phyloP scores from a whole-genome alignment of 2,797 vertebrate species.

The Myotis vivesi region DNA sequence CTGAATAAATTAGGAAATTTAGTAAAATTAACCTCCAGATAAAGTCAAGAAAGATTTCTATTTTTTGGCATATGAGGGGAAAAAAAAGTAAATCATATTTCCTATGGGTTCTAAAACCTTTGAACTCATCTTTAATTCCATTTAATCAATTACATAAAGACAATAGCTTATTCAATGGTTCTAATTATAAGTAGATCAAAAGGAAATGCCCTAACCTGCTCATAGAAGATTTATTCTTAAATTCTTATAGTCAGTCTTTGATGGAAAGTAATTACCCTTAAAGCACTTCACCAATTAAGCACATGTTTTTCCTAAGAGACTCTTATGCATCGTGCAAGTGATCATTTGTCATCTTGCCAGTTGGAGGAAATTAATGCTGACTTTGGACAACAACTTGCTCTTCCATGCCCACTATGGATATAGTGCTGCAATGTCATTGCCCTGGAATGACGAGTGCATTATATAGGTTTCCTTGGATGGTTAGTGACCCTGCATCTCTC shows the following conservation, averaged over 20 bases:
- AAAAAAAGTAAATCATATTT: background rate
- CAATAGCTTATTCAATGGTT: slow-evolving; percentile 18
- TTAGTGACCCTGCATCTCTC: background rate
- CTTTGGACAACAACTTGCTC: background rate
- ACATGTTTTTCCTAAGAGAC: slow-evolving; percentile 28
- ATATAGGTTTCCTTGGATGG: background rate
- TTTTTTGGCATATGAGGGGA: background rate
- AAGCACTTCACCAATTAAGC: slow-evolving; percentile 52
- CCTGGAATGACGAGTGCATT: background rate
- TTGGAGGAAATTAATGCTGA: background rate
- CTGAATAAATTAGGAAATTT: background rate
- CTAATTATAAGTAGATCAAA: slow-evolving; percentile 16
- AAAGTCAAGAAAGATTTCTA: background rate
- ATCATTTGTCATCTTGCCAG: slow-evolving; percentile 47
- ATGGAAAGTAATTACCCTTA: slow-evolving; percentile 51
- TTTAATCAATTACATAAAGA: background rate
- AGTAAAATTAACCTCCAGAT: background rate
- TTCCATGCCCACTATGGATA: background rate
- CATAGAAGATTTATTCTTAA: background rate
- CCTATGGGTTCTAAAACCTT: background rate
- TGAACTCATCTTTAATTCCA: slow-evolving; percentile 11
- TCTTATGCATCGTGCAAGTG: background rate
- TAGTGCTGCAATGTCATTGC: background rate
- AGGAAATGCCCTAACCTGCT: background rate
- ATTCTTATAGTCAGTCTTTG: slow-evolving; percentile 8